These are phyloP conservation scores for Aptenodytes forsteri DNA, from an alignment of 2,113 vertebrate species.

Conservation along the genomic window DNA sequence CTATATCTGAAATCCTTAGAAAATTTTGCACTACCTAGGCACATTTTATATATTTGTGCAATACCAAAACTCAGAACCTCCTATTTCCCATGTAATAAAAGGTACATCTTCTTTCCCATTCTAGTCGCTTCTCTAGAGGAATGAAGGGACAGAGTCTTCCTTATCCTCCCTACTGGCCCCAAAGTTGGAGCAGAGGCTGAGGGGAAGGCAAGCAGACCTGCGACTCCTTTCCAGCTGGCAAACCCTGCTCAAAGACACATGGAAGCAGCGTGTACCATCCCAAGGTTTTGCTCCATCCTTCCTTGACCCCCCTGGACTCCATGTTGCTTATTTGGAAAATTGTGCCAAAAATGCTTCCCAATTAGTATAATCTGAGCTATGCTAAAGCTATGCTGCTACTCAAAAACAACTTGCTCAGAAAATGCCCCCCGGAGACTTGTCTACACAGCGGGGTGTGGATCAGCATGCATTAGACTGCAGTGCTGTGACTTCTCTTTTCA, in stretches of 20 bases:
- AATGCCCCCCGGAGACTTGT: background rate
- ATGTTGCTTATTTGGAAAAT: background rate
- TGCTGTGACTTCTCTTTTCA: background rate
- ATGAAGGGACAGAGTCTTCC: background rate
- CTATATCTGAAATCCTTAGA: background rate
- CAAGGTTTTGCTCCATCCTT: background rate
- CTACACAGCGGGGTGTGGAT: background rate
- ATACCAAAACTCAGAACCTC: background rate
- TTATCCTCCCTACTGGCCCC: background rate
- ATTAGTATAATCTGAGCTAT: background rate
- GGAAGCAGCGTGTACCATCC: background rate
- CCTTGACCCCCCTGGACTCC: background rate
- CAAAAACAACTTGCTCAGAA: background rate
- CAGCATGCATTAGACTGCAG: rapidly evolving
- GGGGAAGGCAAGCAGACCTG: background rate
- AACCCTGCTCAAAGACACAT: background rate
- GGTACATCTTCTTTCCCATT: background rate
- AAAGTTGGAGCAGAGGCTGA: background rate
- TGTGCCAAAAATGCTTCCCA: background rate
- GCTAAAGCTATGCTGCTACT: background rate
- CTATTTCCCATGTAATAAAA: background rate
- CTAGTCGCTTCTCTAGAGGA: background rate
- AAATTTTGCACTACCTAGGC: background rate
- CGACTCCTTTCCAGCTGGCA: background rate
- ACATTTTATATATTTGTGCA: background rate